Base-by-base conservation (phyloP, 2,797 vertebrate genomes). In the Onychomys arenicola region DNA sequence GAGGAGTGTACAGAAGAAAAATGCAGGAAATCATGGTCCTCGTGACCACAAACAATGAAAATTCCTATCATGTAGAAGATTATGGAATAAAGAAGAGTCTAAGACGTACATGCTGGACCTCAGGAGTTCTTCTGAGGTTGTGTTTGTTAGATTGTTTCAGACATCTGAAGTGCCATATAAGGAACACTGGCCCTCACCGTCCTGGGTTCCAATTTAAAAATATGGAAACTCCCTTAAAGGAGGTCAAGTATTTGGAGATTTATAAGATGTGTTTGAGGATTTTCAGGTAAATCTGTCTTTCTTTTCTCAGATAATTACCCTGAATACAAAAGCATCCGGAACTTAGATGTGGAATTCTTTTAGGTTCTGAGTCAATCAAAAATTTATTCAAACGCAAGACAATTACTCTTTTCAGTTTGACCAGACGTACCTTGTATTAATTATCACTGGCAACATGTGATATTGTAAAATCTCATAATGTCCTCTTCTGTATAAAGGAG, bases 1-100 rank as follows among this genome's bases (percentile, higher is more conserved):
- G 23, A 96, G 65, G 73, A 85, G 55, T 75, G 46, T 63, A 73
- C 96, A 93, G 81, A 43, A 92, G 92, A 90, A 81, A 89, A 5
- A 4, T 73, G 13, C 57, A 37, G 21, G n/a, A 81, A 90, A 76
- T 81, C 43, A 34, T 90, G 27, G 34, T 63, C 69, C 27, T 81
- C 23, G 80, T 19, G 87, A 92, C 59, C 7, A n/a, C 2, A 73
- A 73, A 63, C 29, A 59, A 81, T 57, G 89, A 75, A 75, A 91
- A 84, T 71, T 75, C 43, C 29, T 92, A 83, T 49, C 16, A 7
- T 78, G 69, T 90, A 17, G 17, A 80, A 57, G 17, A 71, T 86
- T 25, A 40, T 80, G 49, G 17, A 32, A 88, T 12, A 49, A 94
- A 90, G 55, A 94, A 90, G 0, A 9, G 0, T 49, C 25, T 91